A percentile compares a stretch with the other conserved stretches of the same genome.
phyloP scores from a whole-genome alignment of 2,797 vertebrate genomes.

The Buceros bicornis region DNA sequence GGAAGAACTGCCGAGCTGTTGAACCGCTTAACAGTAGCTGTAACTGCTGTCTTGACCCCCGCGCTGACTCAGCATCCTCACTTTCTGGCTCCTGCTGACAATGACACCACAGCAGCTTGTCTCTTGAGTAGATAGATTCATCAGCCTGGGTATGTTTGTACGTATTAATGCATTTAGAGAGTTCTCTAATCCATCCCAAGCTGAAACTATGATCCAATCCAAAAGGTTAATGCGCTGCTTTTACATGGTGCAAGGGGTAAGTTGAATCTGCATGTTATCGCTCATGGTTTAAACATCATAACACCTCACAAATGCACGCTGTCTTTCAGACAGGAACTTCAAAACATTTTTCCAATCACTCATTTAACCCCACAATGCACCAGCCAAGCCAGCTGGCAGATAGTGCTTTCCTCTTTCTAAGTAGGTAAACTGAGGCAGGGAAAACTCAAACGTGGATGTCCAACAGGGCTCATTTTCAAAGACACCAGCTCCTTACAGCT shows the following conservation, averaged over 20 bases:
- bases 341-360: not conserved
- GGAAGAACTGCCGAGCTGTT: not conserved
- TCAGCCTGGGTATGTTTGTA: not conserved
- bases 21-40: not conserved
- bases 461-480: not conserved
- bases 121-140: not conserved
- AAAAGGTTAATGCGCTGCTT: not conserved
- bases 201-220: not conserved
- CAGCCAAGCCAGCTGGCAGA: not conserved
- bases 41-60: not conserved
- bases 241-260: not conserved
- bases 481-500: not conserved
- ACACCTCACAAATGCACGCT: not conserved
- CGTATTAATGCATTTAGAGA: constrained; percentile 2
- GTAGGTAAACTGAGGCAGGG: not conserved
- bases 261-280: not conserved
- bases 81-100: not conserved
- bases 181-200: not conserved
- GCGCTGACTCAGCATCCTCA: not conserved
- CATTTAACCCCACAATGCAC: not conserved
- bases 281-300: not conserved
- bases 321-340: not conserved
- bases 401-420: not conserved
- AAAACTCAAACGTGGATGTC: not conserved
- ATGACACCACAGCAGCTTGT: not conserved